Base-by-base conservation (phyloP, 2,797 vertebrate species). In the Eulemur rubriventer region DNA sequence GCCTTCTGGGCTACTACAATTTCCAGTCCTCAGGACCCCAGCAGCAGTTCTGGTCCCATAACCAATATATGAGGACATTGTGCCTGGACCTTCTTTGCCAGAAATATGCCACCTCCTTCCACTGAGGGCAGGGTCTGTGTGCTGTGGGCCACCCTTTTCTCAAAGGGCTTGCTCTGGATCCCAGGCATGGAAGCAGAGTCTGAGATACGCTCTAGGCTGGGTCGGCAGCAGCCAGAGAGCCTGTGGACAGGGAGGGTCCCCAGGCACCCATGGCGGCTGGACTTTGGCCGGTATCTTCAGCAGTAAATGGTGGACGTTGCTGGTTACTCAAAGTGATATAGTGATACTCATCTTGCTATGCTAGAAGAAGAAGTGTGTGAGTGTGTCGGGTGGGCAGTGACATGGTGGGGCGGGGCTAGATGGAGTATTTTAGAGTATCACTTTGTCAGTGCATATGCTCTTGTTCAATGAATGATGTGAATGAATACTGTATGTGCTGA, bases 261-360 rank as follows among this genome's bases (percentile, higher is more conserved):
- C 97, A 94, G 97, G 95, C 79, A 75, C 96, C 96, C 97, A 11
- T 95, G 91, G 96, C 98, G 96, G 98, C 98, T 98, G 96, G 98
- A 86, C 98, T 0, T 83, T 89, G 73, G 98, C 96, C 95, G 91
- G 98, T 98, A 96, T 98, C 98, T 70, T 82, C 78, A 87, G 81
- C 97, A 98, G 97, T 97, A 98, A 98, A 98, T 97, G 98, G 98
- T 67, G 98, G 99, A 99, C 98, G 99, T 98, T 99, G 99, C 99
- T 99, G 99, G 99, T 99, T 99, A 99, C 99, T 99, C 99, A 98
- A 99, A 99, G 99, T 99, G 99, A 99, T 99, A 99, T 99, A 99
- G 99, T 99, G 99, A 99, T 99, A 99, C 99, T 99, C 99, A 99
- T 99, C 99, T 99, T 99, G 99, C 99, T 99, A 96, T 98, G 98